phyloP scores from a whole-genome alignment of 2,888 invertebrate genomes.

The Andrena trimmerana region DNA sequence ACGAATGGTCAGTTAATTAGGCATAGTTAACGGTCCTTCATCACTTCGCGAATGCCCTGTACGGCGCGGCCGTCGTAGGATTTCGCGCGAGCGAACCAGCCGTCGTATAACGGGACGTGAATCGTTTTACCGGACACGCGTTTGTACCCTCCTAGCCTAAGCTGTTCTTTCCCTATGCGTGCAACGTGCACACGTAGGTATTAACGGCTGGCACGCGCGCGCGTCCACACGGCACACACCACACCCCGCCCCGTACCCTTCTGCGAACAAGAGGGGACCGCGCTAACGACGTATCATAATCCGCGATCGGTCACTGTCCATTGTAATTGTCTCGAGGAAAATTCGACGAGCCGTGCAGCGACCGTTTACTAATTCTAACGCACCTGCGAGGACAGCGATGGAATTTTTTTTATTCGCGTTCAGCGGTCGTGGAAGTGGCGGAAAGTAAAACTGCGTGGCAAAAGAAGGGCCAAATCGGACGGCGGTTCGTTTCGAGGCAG shows the following conservation, averaged over 20 bases:
- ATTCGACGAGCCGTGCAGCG: background rate
- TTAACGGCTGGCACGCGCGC: too few species aligned
- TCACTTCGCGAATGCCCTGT: slow-evolving; percentile 57
- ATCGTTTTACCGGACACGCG: slow-evolving; percentile 61
- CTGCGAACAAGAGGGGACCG: too few species aligned
- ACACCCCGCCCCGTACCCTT: too few species aligned
- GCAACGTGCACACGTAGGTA: background rate
- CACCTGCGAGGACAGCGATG: too few species aligned
- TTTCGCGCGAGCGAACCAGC: slow-evolving; percentile 63
- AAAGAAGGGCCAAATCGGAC: slow-evolving; percentile 39
- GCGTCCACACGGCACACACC: too few species aligned
- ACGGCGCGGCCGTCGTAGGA: slow-evolving; percentile 49
- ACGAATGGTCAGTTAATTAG: slow-evolving; percentile 64
- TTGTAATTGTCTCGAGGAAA: too few species aligned
- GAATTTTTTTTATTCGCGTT: background rate
- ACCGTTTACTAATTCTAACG: too few species aligned
- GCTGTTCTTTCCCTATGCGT: slow-evolving; percentile 21
- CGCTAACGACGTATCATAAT: too few species aligned
- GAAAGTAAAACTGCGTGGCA: slow-evolving; percentile 54
- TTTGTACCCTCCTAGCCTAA: slow-evolving; percentile 40
- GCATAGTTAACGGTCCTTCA: slow-evolving; percentile 67
- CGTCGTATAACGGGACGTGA: slow-evolving; percentile 67
- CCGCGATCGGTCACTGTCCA: too few species aligned
- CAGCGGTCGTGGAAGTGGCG: background rate
- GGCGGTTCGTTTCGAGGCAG: slow-evolving; percentile 59